phyloP scores from a whole-genome alignment of 2,797 vertebrate species.

The Rhodeus uyekii region DNA sequence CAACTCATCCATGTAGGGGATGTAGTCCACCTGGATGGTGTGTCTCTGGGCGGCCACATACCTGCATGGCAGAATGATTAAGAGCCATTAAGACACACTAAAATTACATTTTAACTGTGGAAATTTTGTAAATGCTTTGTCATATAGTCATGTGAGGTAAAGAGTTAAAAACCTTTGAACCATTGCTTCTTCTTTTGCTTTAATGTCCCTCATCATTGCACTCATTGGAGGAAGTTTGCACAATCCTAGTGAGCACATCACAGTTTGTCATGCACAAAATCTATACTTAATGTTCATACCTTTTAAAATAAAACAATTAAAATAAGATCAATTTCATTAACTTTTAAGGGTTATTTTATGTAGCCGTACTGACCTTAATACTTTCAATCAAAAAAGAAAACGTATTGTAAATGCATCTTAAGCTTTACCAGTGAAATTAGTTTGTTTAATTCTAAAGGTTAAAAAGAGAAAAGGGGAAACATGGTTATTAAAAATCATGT shows the following conservation, averaged over 20 bases:
- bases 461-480: not conserved
- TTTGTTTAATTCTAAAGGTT: not conserved
- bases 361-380: not conserved
- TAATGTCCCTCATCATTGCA: conserved; percentile 73
- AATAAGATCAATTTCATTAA: not conserved
- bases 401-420: not conserved
- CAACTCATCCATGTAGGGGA: conserved; percentile 87
- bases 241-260: conserved; percentile 43
- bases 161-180: conserved; percentile 63
- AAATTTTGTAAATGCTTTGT: not conserved
- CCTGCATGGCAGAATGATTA: conserved; percentile 64
- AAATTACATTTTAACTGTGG: not conserved
- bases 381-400: not conserved
- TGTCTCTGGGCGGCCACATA: conserved; percentile 84
- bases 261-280: not conserved
- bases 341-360: not conserved
- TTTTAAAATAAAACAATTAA: not conserved
- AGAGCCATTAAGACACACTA: not conserved
- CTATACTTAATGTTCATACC: not conserved
- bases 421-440: not conserved
- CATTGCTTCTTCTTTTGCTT: conserved; percentile 68
- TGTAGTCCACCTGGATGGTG: conserved; percentile 86
- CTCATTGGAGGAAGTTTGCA: conserved; percentile 70
- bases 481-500: no score
- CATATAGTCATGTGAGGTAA: not conserved